Evolutionary conservation across 2,797 vertebrate species (phyloP), one percentile per base, ranked within the genome.

Genomic region (Microchirus variegatus): DNA sequence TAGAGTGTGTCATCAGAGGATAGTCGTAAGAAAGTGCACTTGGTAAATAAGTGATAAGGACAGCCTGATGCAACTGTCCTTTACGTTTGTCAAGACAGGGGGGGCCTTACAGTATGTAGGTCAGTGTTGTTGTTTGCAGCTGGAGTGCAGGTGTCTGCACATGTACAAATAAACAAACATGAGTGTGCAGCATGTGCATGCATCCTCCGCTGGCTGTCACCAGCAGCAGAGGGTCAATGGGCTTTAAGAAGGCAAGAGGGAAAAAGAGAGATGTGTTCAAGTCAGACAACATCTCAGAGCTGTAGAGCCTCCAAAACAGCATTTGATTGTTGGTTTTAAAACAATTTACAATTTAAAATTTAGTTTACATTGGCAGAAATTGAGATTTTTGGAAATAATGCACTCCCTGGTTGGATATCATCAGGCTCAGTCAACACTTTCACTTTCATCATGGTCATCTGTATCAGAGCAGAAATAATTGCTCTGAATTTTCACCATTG

Each of bases 11-110:
- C 73, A 55, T 82, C 56, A 61, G 57, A 64, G 69, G 36, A 77
- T 61, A 57, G 55, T 78, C 67, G 58, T 53, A 74, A 45, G 75
- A 75, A 77, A 90, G 84, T 76, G 80, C 78, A 68, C 40, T 18
- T 69, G 69, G 73, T 90, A 85, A 91, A 92, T 90, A 90, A 91
- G 70, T 88, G 73, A 91, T 87, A 84, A 65, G 67, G 80, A 77
- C 63, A 75, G 80, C 73, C 75, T 63, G 77, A 69, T 70, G 77
- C 78, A 74, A 75, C 82, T 70, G 15, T 17, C n/a, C 8, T 16
- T 74, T 75, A 77, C 78, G 63, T 83, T 79, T 73, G 81, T 82
- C 65, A 85, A 77, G 60, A 77, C 66, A 52, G 10, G 3, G 31
- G 31, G 31, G 57, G 56, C 41, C 60, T 73, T 66, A 22, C 22